Conservation (phyloP, 2,888 invertebrate species). For the Ophion costatus region DNA sequence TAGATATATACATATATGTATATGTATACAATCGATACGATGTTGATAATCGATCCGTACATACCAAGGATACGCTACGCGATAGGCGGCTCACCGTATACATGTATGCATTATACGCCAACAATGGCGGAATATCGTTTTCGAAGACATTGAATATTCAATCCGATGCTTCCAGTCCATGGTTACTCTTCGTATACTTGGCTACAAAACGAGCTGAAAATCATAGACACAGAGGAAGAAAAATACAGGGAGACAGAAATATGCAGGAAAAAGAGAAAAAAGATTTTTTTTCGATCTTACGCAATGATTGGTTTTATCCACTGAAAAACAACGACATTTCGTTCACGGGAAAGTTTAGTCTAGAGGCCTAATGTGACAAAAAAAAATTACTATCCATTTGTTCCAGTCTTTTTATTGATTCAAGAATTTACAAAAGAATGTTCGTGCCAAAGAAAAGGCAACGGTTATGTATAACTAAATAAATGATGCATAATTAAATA, state of each 20-base stretch:
- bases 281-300: not conserved
- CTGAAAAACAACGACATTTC: not conserved
- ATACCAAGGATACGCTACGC: slow-evolving; percentile 47
- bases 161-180: slow-evolving; percentile 6
- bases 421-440: no score
- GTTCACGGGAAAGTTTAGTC: no score
- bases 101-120: not conserved
- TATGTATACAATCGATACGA: slow-evolving; percentile 26
- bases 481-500: no score
- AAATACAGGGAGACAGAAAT: not conserved
- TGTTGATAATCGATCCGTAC: slow-evolving; percentile 42
- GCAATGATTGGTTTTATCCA: slow-evolving; percentile 1
- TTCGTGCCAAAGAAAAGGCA: no score
- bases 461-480: no score
- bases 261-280: not conserved
- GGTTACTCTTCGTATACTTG: not conserved
- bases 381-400: no score
- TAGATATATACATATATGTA: no score
- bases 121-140: slow-evolving; percentile 52
- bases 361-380: no score
- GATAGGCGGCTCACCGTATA: slow-evolving; percentile 15
- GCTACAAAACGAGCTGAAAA: slow-evolving; percentile 11
- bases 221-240: not conserved
- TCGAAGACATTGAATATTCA: slow-evolving; percentile 51
- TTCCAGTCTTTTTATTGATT: no score